These are phyloP conservation scores for Nephrotoma flavescens DNA, from an alignment of 2,888 invertebrate species.

Conservation along the genomic window DNA sequence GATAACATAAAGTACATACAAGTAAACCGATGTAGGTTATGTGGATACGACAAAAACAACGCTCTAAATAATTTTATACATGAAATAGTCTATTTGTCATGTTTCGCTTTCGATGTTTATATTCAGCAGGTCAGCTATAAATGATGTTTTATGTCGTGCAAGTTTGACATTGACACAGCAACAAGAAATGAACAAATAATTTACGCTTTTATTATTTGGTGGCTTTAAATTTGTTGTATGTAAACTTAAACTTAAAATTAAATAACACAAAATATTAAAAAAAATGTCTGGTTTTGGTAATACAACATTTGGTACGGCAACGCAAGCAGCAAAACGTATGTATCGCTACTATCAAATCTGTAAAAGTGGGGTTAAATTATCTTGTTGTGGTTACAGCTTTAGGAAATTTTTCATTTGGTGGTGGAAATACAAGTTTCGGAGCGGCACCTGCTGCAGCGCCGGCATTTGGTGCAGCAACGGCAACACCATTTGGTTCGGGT, in stretches of 20 bases:
- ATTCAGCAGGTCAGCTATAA: no score
- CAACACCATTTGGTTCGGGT: conserved; percentile 12
- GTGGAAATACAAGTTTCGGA: conserved; percentile 8
- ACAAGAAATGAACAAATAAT: neutral
- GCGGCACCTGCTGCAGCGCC: conserved; percentile 16
- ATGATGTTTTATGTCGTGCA: no score
- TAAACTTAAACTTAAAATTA: neutral
- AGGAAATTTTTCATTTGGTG: conserved; percentile 20
- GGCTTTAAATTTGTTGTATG: neutral
- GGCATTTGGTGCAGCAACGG: conserved; percentile 23
- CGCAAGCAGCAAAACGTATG: conserved; percentile 41
- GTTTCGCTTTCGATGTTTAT: no score
- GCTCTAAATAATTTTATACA: neutral
- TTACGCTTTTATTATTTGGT: neutral
- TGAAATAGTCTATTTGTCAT: neutral
- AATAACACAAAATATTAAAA: neutral
- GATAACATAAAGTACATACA: no score
- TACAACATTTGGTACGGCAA: conserved; percentile 29
- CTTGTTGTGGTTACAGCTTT: neutral
- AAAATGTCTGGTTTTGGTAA: conserved; percentile 19
- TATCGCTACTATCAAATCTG: neutral
- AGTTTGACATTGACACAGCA: neutral
- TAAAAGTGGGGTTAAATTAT: neutral
- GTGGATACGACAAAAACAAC: neutral
- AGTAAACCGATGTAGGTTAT: neutral